Evolutionary conservation across 2,113 vertebrate species (phyloP).

Genomic region (Spheniscus mendiculus): DNA sequence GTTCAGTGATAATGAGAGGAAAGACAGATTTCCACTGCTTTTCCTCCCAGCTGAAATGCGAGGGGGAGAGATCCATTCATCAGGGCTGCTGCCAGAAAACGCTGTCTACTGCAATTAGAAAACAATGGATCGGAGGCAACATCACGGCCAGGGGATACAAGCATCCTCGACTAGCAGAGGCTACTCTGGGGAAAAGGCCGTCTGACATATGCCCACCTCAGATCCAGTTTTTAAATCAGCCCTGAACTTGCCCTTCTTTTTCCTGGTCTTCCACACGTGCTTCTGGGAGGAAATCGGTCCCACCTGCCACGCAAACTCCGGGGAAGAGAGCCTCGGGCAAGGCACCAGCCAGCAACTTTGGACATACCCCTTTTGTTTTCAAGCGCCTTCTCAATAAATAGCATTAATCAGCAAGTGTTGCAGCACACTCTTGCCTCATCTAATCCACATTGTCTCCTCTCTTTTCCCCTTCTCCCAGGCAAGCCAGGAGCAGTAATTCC

Average conservation of each 20-base stretch:
- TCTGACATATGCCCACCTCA: background rate
- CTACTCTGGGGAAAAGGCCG: fast-evolving
- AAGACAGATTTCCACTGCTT: background rate
- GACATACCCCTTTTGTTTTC: background rate
- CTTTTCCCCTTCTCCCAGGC: background rate
- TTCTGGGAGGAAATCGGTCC: background rate
- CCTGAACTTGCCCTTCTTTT: background rate
- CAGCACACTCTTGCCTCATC: background rate
- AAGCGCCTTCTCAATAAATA: background rate
- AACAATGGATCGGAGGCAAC: background rate
- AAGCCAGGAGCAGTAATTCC: background rate
- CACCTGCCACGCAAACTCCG: background rate
- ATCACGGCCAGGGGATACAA: background rate
- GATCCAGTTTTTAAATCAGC: background rate
- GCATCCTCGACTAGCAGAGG: background rate
- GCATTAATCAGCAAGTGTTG: background rate
- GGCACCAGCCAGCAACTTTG: background rate
- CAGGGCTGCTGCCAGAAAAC: background rate
- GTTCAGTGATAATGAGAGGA: background rate
- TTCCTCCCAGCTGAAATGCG: background rate
- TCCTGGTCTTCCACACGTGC: background rate
- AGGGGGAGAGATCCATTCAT: background rate
- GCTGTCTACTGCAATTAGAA: background rate
- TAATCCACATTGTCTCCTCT: background rate
- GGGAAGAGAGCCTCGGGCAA: background rate